Evolutionary conservation across 2,113 vertebrate genomes (phyloP).

Genomic region (Cygnus buccinator): DNA sequence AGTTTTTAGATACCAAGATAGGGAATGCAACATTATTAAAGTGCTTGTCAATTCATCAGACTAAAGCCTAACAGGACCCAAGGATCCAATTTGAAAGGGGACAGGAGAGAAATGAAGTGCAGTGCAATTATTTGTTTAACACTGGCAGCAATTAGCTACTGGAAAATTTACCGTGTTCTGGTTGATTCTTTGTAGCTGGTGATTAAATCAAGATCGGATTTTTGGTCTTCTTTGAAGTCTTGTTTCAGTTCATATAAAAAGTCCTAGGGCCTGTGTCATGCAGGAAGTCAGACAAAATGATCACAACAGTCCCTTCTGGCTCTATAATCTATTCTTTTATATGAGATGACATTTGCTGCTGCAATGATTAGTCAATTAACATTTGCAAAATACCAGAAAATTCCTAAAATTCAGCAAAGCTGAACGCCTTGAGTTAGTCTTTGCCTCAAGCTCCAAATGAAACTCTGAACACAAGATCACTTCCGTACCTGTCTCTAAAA

Average conservation of each 20-base stretch:
- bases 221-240: slow-evolving; percentile 40
- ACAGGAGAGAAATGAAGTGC: slow-evolving; percentile 2
- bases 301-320: neutral
- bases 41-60: neutral
- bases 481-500: neutral
- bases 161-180: slow-evolving; percentile 20
- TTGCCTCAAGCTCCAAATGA: neutral
- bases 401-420: neutral
- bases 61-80: neutral
- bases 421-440: neutral
- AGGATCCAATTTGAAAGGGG: neutral
- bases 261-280: slow-evolving; percentile 5
- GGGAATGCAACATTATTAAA: neutral
- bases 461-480: neutral
- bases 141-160: slow-evolving; percentile 38
- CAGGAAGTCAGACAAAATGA: slow-evolving; percentile 2
- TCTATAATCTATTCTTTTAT: neutral
- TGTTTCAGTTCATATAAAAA: slow-evolving; percentile 7
- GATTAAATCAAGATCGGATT: slow-evolving; percentile 20
- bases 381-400: neutral
- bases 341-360: neutral
- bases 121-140: slow-evolving; percentile 37
- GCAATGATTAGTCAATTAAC: slow-evolving; percentile 17
- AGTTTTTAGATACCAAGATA: neutral
- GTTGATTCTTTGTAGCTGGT: neutral